These are phyloP conservation scores for Arge pagana DNA, from an alignment of 2,888 invertebrate genomes.

Conservation along the genomic window DNA sequence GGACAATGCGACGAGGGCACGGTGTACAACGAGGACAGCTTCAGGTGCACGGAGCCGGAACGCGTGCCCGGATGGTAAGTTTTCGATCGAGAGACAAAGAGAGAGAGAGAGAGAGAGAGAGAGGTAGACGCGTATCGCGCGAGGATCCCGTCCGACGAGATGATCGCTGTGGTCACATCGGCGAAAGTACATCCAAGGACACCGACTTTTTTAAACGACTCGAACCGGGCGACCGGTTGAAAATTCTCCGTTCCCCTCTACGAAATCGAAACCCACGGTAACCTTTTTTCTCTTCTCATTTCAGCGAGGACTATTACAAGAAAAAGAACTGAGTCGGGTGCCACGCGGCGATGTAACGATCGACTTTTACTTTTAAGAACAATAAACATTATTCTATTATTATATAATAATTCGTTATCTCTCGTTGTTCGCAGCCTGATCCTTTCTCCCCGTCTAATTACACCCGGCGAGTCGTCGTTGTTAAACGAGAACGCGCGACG, in stretches of 20 bases:
- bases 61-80: slow-evolving; percentile 78
- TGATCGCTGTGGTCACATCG: no score
- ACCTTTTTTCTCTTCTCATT: slow-evolving; percentile 51
- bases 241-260: no score
- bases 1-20: slow-evolving; percentile 74
- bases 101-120: no score
- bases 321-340: slow-evolving; percentile 54
- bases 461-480: not conserved
- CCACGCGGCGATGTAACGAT: slow-evolving; percentile 23
- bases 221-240: no score
- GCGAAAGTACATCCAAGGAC: no score
- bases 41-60: slow-evolving; percentile 77
- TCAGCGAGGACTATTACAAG: slow-evolving; percentile 73
- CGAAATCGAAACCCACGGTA: no score
- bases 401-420: slow-evolving; percentile 33
- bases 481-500: no score
- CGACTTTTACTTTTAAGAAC: slow-evolving; percentile 36
- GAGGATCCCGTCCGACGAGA: no score
- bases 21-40: slow-evolving; percentile 79
- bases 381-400: slow-evolving; percentile 45
- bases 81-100: no score
- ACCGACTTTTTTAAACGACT: no score
- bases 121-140: no score
- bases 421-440: slow-evolving; percentile 34
- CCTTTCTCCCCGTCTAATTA: slow-evolving; percentile 39